Evolutionary conservation across 1,140 invertebrate species (phyloP), one percentile per base, ranked within the genome.

Genomic region (Drosophila kikkawai): DNA sequence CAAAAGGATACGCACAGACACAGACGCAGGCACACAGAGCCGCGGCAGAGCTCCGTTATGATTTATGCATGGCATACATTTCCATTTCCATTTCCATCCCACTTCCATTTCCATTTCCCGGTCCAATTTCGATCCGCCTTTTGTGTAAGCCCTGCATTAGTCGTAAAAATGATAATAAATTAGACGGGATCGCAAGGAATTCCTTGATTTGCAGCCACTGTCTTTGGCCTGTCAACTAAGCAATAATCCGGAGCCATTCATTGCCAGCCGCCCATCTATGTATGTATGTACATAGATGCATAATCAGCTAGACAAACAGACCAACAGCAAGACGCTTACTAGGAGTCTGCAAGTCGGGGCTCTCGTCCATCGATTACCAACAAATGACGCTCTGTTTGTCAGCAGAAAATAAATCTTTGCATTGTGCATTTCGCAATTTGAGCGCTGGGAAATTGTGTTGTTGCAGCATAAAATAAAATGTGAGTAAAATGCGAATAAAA

Each of bases 361-460:
- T 74, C 79, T 80, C 67, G 79, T 79, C 81, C 71, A 85, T 90
- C 81, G 85, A 90, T 90, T 90, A 71, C 79, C 64, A 68, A 67
- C 78, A 90, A 81, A 79, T 75, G 85, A 73, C 39, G 75, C 78
- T 78, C 71, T 90, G 85, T 90, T 90, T 90, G 85, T 90, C 85
- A 90, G 85, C 85, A 90, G 32, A 90, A 82, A 79, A 90, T 90
- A 90, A 90, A 90, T 90, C 85, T 90, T 90, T 90, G 81, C 85
- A 88, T 90, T 88, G 85, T 90, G 84, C 83, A 88, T 58, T 88
- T 77, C 50, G 48, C 76, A 75, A 75, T 71, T 78, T 66, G 57
- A 75, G 65, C 64, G 36, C 39, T 60, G 58, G 64, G 66, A 75
- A 75, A 67, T 59, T 68, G 51, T 65, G 61, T 50, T 34, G 78